These are phyloP conservation scores for Telmatherina bonti DNA, from an alignment of 2,797 vertebrate species.

Conservation along the genomic window DNA sequence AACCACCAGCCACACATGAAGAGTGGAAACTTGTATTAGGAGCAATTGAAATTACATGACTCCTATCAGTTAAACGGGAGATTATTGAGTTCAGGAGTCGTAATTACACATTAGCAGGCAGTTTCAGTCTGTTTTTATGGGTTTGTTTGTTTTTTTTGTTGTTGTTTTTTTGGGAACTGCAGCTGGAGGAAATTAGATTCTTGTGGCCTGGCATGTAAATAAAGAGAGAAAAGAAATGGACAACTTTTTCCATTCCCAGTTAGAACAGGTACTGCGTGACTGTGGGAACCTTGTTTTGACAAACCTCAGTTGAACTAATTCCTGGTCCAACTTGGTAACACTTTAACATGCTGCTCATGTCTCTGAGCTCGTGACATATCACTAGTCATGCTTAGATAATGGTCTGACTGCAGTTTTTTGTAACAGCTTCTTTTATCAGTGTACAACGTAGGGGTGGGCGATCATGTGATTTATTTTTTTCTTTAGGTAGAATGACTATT, in stretches of 20 bases:
- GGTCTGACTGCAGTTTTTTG: slow-evolving; percentile 37
- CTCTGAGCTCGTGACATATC: slow-evolving; percentile 53
- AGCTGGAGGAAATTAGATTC: slow-evolving; percentile 54
- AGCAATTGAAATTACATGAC: slow-evolving; percentile 49
- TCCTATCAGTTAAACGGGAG: slow-evolving; percentile 49
- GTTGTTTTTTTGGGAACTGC: slow-evolving; percentile 23
- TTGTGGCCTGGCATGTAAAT: slow-evolving; percentile 26
- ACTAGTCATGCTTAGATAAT: slow-evolving; percentile 49
- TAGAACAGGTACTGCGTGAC: slow-evolving; percentile 17
- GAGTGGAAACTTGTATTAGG: slow-evolving; percentile 23
- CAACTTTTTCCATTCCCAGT: slow-evolving; percentile 2
- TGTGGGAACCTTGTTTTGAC: slow-evolving; percentile 52
- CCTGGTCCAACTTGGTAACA: slow-evolving; percentile 22
- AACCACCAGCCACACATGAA: slow-evolving; percentile 12
- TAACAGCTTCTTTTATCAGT: slow-evolving; percentile 41
- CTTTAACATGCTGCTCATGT: slow-evolving; percentile 48
- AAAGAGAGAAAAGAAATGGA: slow-evolving; percentile 2
- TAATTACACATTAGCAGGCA: slow-evolving; percentile 40
- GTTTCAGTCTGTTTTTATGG: slow-evolving; percentile 17
- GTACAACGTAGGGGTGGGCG: neutral
- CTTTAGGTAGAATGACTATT: neutral
- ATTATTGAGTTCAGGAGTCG: slow-evolving; percentile 43
- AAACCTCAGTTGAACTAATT: slow-evolving; percentile 36
- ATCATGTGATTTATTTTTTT: neutral
- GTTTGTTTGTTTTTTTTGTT: neutral